phyloP scores from a whole-genome alignment of 2,797 vertebrate species.

The Malurus splendens region DNA sequence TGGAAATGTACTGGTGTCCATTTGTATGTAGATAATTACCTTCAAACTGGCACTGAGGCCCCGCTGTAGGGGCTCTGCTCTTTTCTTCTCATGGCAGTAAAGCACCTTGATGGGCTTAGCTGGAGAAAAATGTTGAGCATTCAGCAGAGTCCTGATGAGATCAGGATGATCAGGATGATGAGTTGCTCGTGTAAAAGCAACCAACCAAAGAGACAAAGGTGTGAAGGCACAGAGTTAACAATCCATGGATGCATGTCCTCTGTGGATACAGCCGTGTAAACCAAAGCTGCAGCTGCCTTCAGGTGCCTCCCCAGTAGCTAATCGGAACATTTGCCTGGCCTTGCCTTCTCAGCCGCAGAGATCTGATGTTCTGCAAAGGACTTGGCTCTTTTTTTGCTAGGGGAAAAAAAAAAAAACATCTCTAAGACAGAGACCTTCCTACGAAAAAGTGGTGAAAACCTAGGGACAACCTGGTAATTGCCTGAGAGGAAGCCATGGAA shows the following conservation, averaged over 20 bases:
- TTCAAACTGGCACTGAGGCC: neutral
- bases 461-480: neutral
- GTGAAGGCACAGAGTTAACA: neutral
- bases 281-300: neutral
- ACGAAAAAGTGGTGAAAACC: neutral
- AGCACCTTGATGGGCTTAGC: neutral
- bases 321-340: too few species aligned
- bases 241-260: accelerated
- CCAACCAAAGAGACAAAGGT: neutral
- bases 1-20: neutral
- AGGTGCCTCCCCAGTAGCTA: neutral
- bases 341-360: neutral
- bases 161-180: too few species aligned
- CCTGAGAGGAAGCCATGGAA: neutral
- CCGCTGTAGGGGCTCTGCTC: neutral
- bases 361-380: neutral
- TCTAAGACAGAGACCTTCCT: neutral
- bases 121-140: neutral
- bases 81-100: neutral
- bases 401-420: neutral
- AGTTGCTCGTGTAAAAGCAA: neutral
- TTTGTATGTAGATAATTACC: neutral
- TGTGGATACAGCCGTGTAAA: neutral
- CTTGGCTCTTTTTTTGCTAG: neutral
- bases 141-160: neutral